Evolutionary conservation across 2,113 vertebrate species (phyloP).

Genomic region (Progne subis): DNA sequence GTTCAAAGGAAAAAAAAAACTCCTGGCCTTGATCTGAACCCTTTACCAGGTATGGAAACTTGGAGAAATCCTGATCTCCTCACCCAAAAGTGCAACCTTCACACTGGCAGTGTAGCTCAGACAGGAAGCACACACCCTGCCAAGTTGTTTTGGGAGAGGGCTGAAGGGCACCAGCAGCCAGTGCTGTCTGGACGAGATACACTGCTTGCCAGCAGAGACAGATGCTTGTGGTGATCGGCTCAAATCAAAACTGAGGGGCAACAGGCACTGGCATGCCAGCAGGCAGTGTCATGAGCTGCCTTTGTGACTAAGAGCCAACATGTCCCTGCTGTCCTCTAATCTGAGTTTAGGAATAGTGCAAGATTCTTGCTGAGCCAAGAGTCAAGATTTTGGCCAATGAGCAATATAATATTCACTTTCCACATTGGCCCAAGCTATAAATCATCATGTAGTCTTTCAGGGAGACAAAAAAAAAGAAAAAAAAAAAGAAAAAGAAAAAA

Average conservation of each 20-base stretch:
- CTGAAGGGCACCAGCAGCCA: not conserved
- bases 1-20: not conserved
- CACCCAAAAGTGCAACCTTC: not conserved
- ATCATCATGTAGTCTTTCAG: not conserved
- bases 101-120: not conserved
- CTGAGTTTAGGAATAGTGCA: not conserved
- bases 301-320: not conserved
- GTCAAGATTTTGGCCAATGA: not conserved
- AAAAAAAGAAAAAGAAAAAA: no score
- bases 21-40: not conserved
- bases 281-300: not conserved
- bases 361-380: not conserved
- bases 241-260: not conserved
- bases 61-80: not conserved
- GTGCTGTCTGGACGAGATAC: not conserved
- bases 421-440: not conserved
- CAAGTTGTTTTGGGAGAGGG: not conserved
- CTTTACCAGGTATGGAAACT: not conserved
- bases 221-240: not conserved
- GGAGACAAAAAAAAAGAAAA: no score
- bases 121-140: not conserved
- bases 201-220: not conserved
- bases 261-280: not conserved
- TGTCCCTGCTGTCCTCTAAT: not conserved
- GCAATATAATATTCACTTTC: not conserved